phyloP scores from a whole-genome alignment of 2,888 invertebrate genomes.

The Synanthedon formicaeformis region DNA sequence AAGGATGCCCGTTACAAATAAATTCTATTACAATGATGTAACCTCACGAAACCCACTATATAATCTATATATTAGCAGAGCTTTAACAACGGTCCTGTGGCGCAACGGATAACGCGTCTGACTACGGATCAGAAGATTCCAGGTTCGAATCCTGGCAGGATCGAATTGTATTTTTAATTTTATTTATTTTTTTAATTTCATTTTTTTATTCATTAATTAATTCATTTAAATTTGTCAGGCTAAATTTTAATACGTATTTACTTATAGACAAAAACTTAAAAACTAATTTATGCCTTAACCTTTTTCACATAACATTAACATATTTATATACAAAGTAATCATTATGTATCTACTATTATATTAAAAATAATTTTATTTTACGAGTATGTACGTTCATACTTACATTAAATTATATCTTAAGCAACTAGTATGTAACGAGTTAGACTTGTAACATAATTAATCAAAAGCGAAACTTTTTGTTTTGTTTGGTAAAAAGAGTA shows the following conservation, averaged over 20 bases:
- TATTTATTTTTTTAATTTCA: constrained; percentile 1
- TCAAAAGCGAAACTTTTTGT: no score
- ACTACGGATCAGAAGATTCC: constrained; percentile 78
- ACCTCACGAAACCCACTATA: background rate
- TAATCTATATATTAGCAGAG: background rate
- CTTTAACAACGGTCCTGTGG: constrained; percentile 51
- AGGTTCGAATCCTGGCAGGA: constrained; percentile 76
- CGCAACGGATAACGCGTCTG: constrained; percentile 73
- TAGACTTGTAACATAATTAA: no score
- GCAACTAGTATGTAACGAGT: no score
- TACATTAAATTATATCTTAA: no score
- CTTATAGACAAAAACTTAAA: no score
- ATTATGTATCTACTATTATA: no score
- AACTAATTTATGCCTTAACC: no score
- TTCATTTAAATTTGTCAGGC: background rate
- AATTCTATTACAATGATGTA: background rate
- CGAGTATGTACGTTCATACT: no score
- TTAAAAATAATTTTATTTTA: no score
- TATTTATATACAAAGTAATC: no score
- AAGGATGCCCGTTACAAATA: background rate
- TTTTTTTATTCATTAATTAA: background rate
- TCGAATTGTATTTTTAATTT: constrained; percentile 30
- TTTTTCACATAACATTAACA: no score
- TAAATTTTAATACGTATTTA: background rate
- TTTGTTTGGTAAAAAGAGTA: no score